Evolutionary conservation across 1,140 invertebrate species (phyloP).

Genomic region (Musca domestica): DNA sequence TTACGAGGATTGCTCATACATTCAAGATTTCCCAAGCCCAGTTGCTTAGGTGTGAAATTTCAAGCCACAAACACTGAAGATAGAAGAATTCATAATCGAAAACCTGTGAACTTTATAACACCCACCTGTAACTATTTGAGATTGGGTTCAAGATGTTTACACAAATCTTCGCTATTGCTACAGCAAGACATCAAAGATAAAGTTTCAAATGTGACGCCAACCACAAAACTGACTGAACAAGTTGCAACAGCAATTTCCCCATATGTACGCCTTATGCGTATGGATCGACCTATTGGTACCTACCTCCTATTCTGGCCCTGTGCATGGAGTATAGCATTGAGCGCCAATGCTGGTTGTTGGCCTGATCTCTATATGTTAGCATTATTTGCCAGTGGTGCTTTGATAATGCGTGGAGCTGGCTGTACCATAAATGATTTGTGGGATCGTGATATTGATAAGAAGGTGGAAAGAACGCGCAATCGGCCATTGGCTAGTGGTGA

Average conservation of each 20-base stretch:
- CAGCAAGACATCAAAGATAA: background rate
- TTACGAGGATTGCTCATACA: no score
- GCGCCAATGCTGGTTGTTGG: conserved; percentile 67
- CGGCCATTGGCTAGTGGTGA: conserved; percentile 83
- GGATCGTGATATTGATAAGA: conserved; percentile 91
- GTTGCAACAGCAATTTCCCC: conserved; percentile 57
- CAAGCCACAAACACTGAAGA: no score
- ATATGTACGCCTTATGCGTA: conserved; percentile 84
- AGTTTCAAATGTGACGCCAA: background rate
- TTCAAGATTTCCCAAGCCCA: no score
- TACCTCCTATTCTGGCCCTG: conserved; percentile 96
- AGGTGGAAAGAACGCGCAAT: conserved; percentile 80
- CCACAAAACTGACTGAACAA: background rate
- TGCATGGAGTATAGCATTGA: conserved; percentile 90
- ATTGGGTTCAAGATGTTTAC: background rate
- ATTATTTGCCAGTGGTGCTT: conserved; percentile 85
- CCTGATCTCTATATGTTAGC: conserved; percentile 74
- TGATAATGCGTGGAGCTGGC: conserved; percentile 94
- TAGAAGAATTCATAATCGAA: no score
- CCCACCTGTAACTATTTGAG: no score
- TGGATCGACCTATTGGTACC: conserved; percentile 93
- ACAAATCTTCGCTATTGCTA: background rate
- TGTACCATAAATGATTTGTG: conserved; percentile 99
- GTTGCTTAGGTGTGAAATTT: no score
- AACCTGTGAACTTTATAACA: no score